Evolutionary conservation across 2,113 vertebrate species (phyloP).

Genomic region (Smithornis capensis): DNA sequence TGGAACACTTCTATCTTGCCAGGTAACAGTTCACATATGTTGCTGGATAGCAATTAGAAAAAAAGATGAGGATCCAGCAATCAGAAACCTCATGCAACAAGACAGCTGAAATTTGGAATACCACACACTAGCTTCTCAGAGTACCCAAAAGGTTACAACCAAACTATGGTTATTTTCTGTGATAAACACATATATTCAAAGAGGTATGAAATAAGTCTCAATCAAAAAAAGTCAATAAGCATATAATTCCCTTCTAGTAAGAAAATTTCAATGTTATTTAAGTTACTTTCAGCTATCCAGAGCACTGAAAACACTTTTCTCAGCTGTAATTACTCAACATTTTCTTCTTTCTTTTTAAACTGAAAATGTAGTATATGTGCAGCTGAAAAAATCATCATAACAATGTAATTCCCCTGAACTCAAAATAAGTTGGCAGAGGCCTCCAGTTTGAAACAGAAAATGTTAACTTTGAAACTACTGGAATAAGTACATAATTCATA

Average conservation of each 20-base stretch:
- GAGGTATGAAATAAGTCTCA: neutral
- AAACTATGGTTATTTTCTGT: neutral
- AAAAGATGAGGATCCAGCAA: accelerated
- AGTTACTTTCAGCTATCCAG: neutral
- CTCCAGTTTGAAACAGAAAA: neutral
- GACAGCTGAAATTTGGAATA: neutral
- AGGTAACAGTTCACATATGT: neutral
- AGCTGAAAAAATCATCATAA: neutral
- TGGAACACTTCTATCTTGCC: neutral
- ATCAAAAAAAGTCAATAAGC: neutral
- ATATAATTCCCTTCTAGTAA: neutral
- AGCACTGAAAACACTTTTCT: neutral
- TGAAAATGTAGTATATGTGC: neutral
- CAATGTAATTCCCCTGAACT: neutral
- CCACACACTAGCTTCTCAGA: neutral
- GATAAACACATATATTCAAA: neutral
- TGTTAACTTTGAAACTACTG: neutral
- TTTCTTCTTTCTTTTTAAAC: neutral
- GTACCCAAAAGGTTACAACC: neutral
- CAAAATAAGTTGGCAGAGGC: neutral
- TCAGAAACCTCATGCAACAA: neutral
- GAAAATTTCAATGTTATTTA: neutral
- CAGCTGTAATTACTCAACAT: neutral
- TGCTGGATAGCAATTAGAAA: neutral
- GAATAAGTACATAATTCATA: neutral